Evolutionary conservation across 2,113 vertebrate genomes (phyloP).

Genomic region (Phoenicopterus ruber): DNA sequence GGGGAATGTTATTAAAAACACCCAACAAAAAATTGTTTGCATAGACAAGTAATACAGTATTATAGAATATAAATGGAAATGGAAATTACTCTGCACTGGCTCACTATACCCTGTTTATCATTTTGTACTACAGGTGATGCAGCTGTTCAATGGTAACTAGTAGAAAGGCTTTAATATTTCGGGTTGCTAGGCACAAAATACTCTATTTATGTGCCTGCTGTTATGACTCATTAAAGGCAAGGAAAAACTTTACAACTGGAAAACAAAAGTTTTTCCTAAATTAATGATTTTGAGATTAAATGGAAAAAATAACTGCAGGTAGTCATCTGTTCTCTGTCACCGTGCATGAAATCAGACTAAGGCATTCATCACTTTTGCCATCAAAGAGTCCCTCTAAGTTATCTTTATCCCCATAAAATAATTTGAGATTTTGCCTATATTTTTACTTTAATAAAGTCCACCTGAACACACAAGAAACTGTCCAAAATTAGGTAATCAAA

Average conservation of each 20-base stretch:
- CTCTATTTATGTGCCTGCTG: background rate
- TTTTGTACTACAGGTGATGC: slow-evolving; percentile 36
- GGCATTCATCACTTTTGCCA: background rate
- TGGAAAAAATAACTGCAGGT: background rate
- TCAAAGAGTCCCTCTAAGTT: background rate
- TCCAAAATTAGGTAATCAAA: background rate
- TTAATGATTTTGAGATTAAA: slow-evolving; percentile 21
- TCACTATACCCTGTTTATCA: slow-evolving; percentile 29
- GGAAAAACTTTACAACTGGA: background rate
- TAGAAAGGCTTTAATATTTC: slow-evolving; percentile 21
- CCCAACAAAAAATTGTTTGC: background rate
- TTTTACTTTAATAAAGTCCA: background rate
- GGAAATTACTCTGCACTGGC: slow-evolving; percentile 25
- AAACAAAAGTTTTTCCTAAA: background rate
- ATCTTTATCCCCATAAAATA: background rate
- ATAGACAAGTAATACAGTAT: slow-evolving; percentile 8
- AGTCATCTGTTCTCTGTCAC: background rate
- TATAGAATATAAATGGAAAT: slow-evolving; percentile 53
- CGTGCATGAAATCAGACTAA: background rate
- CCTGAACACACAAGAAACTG: background rate
- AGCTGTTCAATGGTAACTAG: slow-evolving; percentile 38
- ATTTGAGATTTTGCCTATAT: background rate
- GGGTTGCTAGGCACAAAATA: slow-evolving; percentile 4
- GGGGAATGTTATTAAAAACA: slow-evolving; percentile 28
- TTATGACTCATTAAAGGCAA: slow-evolving; percentile 29